A percentile compares a stretch with the other conserved stretches of the same genome.
These are phyloP conservation scores for Diarsia mendica DNA, from an alignment of 2,888 invertebrate species.

Conservation along the genomic window DNA sequence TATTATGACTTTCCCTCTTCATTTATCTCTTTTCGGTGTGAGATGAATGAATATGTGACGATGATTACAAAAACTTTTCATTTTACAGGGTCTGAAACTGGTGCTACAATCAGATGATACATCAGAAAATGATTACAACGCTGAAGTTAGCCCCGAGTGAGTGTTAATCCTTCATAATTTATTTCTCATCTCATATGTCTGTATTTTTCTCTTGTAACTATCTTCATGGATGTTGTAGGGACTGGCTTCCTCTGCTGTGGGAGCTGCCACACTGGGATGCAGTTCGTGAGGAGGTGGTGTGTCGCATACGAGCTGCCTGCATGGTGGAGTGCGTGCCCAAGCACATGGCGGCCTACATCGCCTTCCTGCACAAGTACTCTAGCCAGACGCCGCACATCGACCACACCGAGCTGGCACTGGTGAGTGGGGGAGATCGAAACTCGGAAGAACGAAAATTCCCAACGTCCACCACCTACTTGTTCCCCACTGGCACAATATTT, in stretches of 20 bases:
- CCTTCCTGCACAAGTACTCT: constrained; percentile 95
- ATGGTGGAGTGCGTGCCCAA: constrained; percentile 97
- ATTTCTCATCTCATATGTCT: background rate
- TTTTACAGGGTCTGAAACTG: constrained; percentile 92
- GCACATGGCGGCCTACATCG: constrained; percentile 95
- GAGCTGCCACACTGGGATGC: constrained; percentile 94
- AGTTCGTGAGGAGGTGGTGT: constrained; percentile 92
- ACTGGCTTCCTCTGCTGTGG: constrained; percentile 90
- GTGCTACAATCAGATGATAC: constrained; percentile 91
- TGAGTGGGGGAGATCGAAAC: constrained; percentile 9
- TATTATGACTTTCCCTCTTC: too few species aligned
- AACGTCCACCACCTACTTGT: background rate
- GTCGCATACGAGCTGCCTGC: constrained; percentile 95
- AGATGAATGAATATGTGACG: too few species aligned
- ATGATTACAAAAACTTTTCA: background rate
- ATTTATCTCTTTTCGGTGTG: background rate
- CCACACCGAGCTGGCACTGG: constrained; percentile 81
- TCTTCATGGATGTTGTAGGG: constrained; percentile 65
- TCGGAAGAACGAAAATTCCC: background rate
- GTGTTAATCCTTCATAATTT: constrained; percentile 58
- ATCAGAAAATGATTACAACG: constrained; percentile 84
- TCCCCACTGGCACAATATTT: background rate
- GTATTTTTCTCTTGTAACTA: background rate
- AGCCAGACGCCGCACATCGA: constrained; percentile 70
- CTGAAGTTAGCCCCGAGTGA: constrained; percentile 87